Evolutionary conservation across 2,113 vertebrate species (phyloP).

Genomic region (Calypte anna): DNA sequence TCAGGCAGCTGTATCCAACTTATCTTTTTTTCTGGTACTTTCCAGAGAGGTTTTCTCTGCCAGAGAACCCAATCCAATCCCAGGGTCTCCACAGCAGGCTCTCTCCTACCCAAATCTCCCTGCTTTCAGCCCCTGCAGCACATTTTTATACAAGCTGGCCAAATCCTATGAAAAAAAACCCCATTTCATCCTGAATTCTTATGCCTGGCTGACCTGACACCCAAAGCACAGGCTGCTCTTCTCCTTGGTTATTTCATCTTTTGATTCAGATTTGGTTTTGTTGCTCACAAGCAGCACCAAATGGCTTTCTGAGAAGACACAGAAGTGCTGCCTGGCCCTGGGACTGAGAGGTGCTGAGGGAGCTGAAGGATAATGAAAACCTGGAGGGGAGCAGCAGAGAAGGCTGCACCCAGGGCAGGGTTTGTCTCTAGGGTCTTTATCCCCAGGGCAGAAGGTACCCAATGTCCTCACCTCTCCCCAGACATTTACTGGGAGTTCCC

Average conservation of each 20-base stretch:
- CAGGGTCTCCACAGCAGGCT: background rate
- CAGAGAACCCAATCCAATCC: background rate
- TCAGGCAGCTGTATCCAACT: background rate
- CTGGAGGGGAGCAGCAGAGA: background rate
- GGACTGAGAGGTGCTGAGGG: background rate
- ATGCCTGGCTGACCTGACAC: rapidly evolving
- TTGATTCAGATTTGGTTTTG: background rate
- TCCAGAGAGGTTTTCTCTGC: background rate
- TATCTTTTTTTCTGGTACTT: background rate
- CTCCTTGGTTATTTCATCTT: background rate
- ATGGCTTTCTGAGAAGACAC: background rate
- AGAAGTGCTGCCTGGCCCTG: background rate
- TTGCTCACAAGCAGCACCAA: background rate
- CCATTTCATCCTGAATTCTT: background rate
- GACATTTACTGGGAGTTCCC: rapidly evolving
- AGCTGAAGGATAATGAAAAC: background rate
- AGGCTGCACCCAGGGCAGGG: background rate
- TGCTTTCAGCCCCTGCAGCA: background rate
- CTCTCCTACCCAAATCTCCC: background rate
- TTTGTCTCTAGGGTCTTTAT: too few species aligned
- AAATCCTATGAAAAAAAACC: background rate
- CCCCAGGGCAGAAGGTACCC: background rate
- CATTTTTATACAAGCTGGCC: rapidly evolving
- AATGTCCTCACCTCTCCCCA: background rate
- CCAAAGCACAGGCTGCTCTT: background rate